phyloP scores from a whole-genome alignment of 2,113 vertebrate genomes.

The Oplegnathus fasciatus region DNA sequence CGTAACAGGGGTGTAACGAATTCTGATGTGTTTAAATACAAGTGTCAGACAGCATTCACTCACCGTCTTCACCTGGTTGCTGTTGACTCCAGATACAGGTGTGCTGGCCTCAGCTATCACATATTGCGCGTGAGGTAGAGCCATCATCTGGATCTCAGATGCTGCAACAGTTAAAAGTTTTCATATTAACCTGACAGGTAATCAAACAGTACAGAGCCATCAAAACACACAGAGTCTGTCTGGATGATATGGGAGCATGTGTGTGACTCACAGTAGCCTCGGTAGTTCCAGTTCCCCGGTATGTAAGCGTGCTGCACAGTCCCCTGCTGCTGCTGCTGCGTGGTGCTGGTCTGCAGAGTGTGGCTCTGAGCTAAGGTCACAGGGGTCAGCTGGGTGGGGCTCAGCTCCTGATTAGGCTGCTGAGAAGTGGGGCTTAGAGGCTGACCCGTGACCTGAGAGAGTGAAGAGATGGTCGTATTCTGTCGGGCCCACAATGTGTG shows the following conservation, averaged over 20 bases:
- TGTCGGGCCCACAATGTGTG: not conserved
- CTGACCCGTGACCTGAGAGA: slow-evolving; percentile 87
- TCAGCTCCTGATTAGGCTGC: slow-evolving; percentile 90
- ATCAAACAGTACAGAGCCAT: not conserved
- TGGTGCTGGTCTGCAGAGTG: slow-evolving; percentile 83
- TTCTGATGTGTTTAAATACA: not conserved
- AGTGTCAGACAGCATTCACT: slow-evolving; percentile 73
- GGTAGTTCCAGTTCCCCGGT: slow-evolving; percentile 94
- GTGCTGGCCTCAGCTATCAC: slow-evolving; percentile 94
- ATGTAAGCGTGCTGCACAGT: slow-evolving; percentile 94
- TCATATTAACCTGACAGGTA: not conserved
- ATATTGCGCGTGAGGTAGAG: slow-evolving; percentile 94
- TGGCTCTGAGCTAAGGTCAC: slow-evolving; percentile 86
- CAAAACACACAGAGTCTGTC: rapidly evolving
- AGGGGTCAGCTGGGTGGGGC: slow-evolving; percentile 88
- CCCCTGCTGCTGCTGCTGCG: slow-evolving; percentile 82
- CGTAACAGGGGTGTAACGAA: not conserved
- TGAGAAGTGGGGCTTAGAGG: slow-evolving; percentile 93
- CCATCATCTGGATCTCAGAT: slow-evolving; percentile 99
- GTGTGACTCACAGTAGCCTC: slow-evolving; percentile 91
- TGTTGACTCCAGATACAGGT: slow-evolving; percentile 89
- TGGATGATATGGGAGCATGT: not conserved
- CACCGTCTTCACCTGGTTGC: slow-evolving; percentile 93
- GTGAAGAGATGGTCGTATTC: not conserved
- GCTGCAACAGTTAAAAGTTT: slow-evolving; percentile 78